Base-by-base conservation (phyloP, 2,888 invertebrate species). In the Tenthredo livida region DNA sequence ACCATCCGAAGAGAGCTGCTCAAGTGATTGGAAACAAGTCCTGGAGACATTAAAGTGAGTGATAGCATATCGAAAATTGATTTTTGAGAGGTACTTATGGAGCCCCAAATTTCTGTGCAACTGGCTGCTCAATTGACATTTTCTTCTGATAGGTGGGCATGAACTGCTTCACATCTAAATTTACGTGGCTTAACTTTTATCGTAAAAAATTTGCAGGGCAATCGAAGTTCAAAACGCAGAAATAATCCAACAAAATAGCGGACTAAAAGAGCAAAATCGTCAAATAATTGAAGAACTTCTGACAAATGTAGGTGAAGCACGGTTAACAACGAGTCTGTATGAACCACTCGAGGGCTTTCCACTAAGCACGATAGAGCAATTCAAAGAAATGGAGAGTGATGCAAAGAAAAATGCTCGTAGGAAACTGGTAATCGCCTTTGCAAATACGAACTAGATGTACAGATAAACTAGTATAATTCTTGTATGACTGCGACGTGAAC, bases 351-450 rank as follows among this genome's bases (percentile, higher is more conserved):
- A 65, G n/a, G 65, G 65, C 0, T 65, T 65, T 29, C 25, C 25
- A 21, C 65, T 65, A 15, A 65, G n/a, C 2, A 65, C 70, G 33
- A 37, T 70, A 1, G 37, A 70, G 25, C 37, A 70, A 37, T 70
- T 70, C 37, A 10, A 70, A 37, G 37, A 70, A 37, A 37, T 70
- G n/a, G 70, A 70, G 33, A 25, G 25, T 37, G 37, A 37, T n/a
- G 25, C 70, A 2, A 40, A 70, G 12, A 70, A 37, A 37, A 70
- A 17, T 12, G 29, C 29, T 33, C 70, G 70, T 70, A 37, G 29
- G 37, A 70, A 70, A 37, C 37, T 70, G 70, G 70, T 70, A 37
- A 70, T 29, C n/a, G 70, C 25, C 10, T 70, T 70, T 37, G 25
- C 40, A 5, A 40, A 40, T 40, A 40, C 40, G 5, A 40, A 40